A percentile compares a stretch with the other conserved stretches of the same genome.
Conservation (phyloP, 2,113 vertebrate species). For the Numenius arquata region DNA sequence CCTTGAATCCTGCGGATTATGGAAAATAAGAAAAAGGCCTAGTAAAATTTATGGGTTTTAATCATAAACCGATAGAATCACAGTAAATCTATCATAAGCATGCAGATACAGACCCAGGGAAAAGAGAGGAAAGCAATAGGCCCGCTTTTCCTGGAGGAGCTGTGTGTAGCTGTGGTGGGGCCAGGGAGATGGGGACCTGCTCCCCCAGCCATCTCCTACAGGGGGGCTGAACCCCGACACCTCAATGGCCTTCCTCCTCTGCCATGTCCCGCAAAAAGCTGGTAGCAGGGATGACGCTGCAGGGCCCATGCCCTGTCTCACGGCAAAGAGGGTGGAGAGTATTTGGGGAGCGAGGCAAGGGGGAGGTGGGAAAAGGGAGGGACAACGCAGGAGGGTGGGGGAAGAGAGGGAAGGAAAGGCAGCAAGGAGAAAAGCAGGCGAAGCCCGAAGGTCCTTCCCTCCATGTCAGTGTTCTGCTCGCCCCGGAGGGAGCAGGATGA, state of each 20-base stretch:
- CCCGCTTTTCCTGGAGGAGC: background rate
- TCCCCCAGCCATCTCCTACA: background rate
- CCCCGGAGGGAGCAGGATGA: background rate
- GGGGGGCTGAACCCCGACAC: background rate
- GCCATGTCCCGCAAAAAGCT: background rate
- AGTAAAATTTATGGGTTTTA: constrained; percentile 62
- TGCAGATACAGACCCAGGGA: background rate
- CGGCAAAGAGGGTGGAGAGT: background rate
- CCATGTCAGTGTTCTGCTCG: fast-evolving
- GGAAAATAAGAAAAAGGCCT: constrained; percentile 45
- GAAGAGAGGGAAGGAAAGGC: background rate
- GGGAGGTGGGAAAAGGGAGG: background rate
- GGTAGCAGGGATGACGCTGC: background rate
- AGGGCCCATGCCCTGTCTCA: background rate
- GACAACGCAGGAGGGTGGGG: background rate
- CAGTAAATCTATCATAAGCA: constrained; percentile 41
- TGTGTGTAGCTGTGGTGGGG: background rate
- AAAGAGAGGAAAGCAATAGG: background rate
- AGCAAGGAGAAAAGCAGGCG: background rate
- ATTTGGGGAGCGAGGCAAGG: background rate
- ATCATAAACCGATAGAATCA: constrained; percentile 46
- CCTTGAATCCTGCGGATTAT: constrained; percentile 35
- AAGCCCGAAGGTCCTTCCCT: background rate
- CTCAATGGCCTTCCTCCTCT: background rate
- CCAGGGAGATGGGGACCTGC: background rate